A percentile compares a stretch with the other conserved stretches of the same genome.
phyloP scores from a whole-genome alignment of 2,888 invertebrate species.

The Poecilus cupreus region DNA sequence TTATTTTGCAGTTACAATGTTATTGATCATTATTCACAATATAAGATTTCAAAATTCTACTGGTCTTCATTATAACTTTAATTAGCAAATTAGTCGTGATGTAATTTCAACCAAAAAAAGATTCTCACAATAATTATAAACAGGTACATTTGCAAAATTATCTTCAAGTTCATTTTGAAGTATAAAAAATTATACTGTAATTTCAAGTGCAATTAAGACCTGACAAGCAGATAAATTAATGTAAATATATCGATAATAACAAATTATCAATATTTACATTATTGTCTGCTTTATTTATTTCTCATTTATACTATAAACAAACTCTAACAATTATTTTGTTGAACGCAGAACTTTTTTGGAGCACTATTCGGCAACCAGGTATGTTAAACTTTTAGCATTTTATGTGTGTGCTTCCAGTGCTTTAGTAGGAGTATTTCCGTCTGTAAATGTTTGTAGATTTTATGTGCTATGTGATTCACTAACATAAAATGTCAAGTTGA shows the following conservation, averaged over 20 bases:
- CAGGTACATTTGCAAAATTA: neutral
- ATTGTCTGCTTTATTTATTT: neutral
- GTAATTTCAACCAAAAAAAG: neutral
- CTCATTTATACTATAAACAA: neutral
- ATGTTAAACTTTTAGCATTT: constrained; percentile 14
- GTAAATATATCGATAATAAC: too few relatives aligned
- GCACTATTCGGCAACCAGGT: constrained; percentile 43
- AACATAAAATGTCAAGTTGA: neutral
- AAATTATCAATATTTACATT: too few relatives aligned
- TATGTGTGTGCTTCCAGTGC: constrained; percentile 8
- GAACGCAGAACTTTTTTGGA: constrained; percentile 43
- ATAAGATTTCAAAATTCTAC: neutral
- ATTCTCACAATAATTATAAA: neutral
- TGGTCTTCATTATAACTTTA: neutral
- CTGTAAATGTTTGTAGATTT: neutral
- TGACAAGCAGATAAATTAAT: too few relatives aligned
- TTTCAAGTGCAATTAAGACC: too few relatives aligned
- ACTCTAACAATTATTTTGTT: constrained; percentile 2
- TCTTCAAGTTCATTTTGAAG: neutral
- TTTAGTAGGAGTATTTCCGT: constrained; percentile 22
- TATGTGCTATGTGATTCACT: constrained; percentile 18
- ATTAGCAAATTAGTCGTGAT: neutral
- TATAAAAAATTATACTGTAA: too few relatives aligned
- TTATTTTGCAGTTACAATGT: constrained; percentile 1
- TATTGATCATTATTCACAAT: neutral